Base-by-base conservation (phyloP, 2,113 vertebrate species). In the Kryptolebias marmoratus region DNA sequence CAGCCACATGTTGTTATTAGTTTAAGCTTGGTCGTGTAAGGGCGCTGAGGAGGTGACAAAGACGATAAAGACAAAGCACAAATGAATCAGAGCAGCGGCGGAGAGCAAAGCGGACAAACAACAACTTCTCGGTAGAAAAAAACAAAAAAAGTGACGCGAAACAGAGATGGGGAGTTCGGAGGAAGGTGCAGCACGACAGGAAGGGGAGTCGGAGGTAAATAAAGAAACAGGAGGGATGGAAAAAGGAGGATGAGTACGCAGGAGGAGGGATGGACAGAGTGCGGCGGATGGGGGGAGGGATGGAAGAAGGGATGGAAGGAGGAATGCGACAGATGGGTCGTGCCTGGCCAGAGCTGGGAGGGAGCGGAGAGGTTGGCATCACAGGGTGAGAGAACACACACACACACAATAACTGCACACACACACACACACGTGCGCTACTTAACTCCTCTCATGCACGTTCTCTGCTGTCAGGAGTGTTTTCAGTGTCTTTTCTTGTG, bases 271-370 rank as follows among this genome's bases (percentile, higher is more conserved):
- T 86, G 78, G 88, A 90, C 79, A 78, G 81, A 86, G 72, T 68
- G 76, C 22, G 49, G 67, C 55, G 80, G 57, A 80, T 76, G 78
- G 80, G 79, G 45, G 78, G 81, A 75, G 75, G 87, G 79, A 69
- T 77, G 77, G 88, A 89, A 84, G 90, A 83, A 88, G 68, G 74
- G 86, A 91, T 90, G 89, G 84, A 89, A 89, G 86, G 85, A 91
- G 87, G 91, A 88, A 92, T 89, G 90, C 88, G 90, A 93, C 93
- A 93, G 93, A 94, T 93, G 94, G 92, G 92, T 91, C 82, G 83
- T 88, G 89, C 90, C 81, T 89, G 90, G 90, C 88, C 88, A 90
- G 89, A 91, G 88, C 91, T 90, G 83, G 89, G 89, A 92, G 89
- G 90, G 89, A 90, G 87, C 83, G 75, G 90, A 91, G 90, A 93